phyloP scores from a whole-genome alignment of 2,888 invertebrate species.

The Patella depressa region DNA sequence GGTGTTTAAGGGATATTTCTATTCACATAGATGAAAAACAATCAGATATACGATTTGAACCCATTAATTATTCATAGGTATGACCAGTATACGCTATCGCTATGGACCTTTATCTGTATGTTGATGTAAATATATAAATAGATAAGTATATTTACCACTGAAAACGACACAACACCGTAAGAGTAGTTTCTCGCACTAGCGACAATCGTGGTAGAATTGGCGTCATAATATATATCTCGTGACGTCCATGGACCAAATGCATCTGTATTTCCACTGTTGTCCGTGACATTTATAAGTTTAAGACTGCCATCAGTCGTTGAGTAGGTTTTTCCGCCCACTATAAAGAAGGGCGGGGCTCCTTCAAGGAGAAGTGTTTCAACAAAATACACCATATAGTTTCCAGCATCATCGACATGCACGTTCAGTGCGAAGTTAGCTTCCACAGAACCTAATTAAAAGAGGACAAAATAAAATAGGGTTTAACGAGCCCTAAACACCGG shows the following conservation, averaged over 20 bases:
- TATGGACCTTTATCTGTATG: no score
- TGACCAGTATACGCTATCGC: no score
- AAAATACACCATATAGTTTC: not conserved
- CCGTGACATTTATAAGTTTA: conserved; percentile 25
- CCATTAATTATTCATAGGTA: no score
- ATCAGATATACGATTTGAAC: no score
- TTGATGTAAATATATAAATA: no score
- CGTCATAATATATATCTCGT: conserved; percentile 23
- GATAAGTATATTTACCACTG: conserved; percentile 21
- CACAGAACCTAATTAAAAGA: not conserved
- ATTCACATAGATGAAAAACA: no score
- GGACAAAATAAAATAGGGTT: no score
- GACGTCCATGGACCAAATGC: conserved; percentile 1
- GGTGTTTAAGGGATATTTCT: no score
- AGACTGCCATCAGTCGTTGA: conserved; percentile 35
- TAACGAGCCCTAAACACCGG: no score
- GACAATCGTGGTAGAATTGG: conserved; percentile 20
- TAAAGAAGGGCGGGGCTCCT: conserved; percentile 45
- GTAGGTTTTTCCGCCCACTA: conserved; percentile 38
- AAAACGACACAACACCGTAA: conserved; percentile 16
- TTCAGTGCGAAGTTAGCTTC: not conserved
- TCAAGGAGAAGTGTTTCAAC: conserved; percentile 34
- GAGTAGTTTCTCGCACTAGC: conserved; percentile 20
- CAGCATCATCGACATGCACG: not conserved
- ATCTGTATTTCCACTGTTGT: not conserved